Base-by-base conservation (phyloP, 23 tunicate genomes). In the Oikopleura vanhoeffeni region DNA sequence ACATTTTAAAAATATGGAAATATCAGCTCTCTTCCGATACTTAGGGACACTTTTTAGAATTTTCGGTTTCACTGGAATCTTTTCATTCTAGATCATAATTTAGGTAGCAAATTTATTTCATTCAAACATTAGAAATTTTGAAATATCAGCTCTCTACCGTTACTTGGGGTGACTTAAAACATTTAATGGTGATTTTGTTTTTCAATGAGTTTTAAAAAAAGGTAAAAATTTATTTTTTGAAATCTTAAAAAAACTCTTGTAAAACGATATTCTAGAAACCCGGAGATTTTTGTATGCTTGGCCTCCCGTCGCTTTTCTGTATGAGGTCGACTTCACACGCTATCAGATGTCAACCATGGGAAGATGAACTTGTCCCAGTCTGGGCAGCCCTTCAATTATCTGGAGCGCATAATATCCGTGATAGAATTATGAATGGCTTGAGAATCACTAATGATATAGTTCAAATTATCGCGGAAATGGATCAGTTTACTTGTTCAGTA, bases 301-400 rank as follows among this genome's bases (percentile, higher is more conserved):
- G 79, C 38, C 35, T 71, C 4, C 79, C 79, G 35, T 13, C 34
- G 4, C 79, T 71, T 38, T 71, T 71, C 38, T 71, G 79, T 30
- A 71, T 71, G 79, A 33, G 79, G 3, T 71, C 79, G 3, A 30
- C 79, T 2, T 13, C 27, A 2, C 27, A 71, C 38, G 34, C 79
- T 3, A 71, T 71, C 38, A 18, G 79, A 18, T 71, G 79, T 30
- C 79, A 71, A 32, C 79, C 79, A 3, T 71, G 79, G 79, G 79
- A 71, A 38, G 79, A 71, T 38, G 79, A 71, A 13, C 35, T 71
- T 2, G 34, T 71, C 36, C 79, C 79, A 32, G 79, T 71, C 38
- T 71, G 79, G 79, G 35, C 79, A 2, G 79, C 79, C 4, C 38
- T 71, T 28, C 79, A 71, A 30, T 38, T 71, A 33, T 71, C 79